Percentiles rank a stretch among this genome's conserved stretches.
Conservation (phyloP, 1,140 invertebrate genomes). For the Camponotus pennsylvanicus region DNA sequence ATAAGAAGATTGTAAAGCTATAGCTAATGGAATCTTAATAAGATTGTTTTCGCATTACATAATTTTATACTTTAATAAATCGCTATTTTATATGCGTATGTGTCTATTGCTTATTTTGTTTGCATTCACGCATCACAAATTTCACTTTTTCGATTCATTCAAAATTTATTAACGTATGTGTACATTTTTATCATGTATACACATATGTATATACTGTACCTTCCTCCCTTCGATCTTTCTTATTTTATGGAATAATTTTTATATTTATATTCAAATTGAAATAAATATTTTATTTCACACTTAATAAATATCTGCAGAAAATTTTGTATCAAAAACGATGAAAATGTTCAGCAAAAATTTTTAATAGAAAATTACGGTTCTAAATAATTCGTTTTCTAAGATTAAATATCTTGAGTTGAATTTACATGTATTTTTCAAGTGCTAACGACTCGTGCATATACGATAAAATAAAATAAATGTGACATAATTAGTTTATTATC, state of each 20-base stretch:
- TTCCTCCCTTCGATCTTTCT: background rate
- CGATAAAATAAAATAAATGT: constrained; percentile 50
- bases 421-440: background rate
- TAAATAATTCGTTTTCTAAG: background rate
- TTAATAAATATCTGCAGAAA: background rate
- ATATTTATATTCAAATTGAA: background rate
- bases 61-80: constrained; percentile 39
- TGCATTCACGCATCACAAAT: background rate
- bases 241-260: background rate
- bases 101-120: background rate
- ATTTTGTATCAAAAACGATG: background rate
- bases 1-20: too few species aligned
- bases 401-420: background rate
- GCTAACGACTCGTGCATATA: background rate
- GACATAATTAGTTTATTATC: background rate
- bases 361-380: too few species aligned
- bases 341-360: too few species aligned
- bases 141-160: background rate
- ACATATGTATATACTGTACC: background rate
- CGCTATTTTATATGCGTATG: background rate
- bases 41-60: background rate
- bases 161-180: background rate
- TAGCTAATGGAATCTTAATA: too few species aligned
- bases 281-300: background rate
- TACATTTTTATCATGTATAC: background rate